These are phyloP conservation scores for Drosophila yakuba DNA, from an alignment of 1,140 invertebrate species.

Conservation along the genomic window DNA sequence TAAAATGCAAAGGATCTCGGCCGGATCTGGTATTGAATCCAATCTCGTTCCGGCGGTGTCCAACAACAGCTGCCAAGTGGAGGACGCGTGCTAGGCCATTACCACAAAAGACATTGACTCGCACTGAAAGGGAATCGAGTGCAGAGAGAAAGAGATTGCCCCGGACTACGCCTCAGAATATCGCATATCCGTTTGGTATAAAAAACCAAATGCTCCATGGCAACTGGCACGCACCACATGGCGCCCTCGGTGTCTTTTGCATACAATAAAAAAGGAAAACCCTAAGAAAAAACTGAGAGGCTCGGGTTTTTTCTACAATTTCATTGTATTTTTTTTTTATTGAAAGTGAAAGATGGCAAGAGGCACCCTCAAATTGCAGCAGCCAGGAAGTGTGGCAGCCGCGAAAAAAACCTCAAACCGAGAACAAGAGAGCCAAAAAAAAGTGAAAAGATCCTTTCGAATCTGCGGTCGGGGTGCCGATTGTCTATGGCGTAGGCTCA, in stretches of 20 bases:
- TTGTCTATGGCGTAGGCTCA: slow-evolving; percentile 63
- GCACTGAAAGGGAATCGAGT: slow-evolving; percentile 37
- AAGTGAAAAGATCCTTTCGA: slow-evolving; percentile 76
- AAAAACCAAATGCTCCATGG: slow-evolving; percentile 60
- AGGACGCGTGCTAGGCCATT: slow-evolving; percentile 67
- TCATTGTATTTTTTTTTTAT: slow-evolving; percentile 75
- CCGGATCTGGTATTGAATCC: slow-evolving; percentile 23
- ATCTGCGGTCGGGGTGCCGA: slow-evolving; percentile 74
- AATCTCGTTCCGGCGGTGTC: slow-evolving; percentile 37
- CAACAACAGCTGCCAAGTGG: slow-evolving; percentile 57
- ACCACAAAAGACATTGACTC: slow-evolving; percentile 80
- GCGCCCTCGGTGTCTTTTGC: slow-evolving; percentile 74
- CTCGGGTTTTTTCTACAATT: slow-evolving; percentile 74
- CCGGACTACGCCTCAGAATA: slow-evolving; percentile 64
- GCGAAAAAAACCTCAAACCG: slow-evolving; percentile 51
- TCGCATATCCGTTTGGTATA: slow-evolving; percentile 81
- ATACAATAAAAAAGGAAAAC: slow-evolving; percentile 42
- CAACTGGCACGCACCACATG: slow-evolving; percentile 78
- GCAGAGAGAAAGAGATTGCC: slow-evolving; percentile 66
- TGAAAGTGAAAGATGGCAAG: slow-evolving; percentile 74
- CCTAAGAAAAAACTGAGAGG: slow-evolving; percentile 59
- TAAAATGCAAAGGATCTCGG: slow-evolving; percentile 63
- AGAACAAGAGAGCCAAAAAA: slow-evolving; percentile 48
- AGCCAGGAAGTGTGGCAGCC: slow-evolving; percentile 78
- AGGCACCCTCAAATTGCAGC: slow-evolving; percentile 77